These are phyloP conservation scores for Bujurquina vittata DNA, from an alignment of 2,113 vertebrate species.

Conservation along the genomic window DNA sequence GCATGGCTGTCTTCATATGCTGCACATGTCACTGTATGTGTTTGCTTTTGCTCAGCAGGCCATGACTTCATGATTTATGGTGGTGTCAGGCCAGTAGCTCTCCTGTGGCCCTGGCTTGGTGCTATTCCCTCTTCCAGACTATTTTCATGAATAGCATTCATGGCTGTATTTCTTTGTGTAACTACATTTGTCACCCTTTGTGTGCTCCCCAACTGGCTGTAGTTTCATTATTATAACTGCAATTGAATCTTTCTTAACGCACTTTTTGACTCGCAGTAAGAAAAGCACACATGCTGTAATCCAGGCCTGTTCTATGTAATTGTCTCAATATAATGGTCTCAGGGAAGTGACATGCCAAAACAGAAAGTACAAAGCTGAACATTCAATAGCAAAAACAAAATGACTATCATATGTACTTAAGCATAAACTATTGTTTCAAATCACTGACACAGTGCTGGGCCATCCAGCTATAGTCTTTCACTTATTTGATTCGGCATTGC, in stretches of 20 bases:
- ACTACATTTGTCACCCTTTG: neutral
- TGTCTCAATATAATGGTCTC: too few species aligned
- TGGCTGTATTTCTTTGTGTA: neutral
- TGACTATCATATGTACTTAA: neutral
- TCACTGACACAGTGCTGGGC: neutral
- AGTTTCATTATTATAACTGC: neutral
- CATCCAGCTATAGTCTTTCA: too few species aligned
- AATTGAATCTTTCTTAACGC: too few species aligned
- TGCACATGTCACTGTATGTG: slow-evolving; percentile 2
- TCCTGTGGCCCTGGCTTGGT: neutral
- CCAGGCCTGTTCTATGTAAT: too few species aligned
- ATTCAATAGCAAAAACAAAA: too few species aligned
- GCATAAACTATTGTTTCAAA: neutral
- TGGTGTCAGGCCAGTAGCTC: neutral
- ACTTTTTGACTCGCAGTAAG: too few species aligned
- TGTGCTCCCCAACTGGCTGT: neutral
- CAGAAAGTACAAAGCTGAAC: too few species aligned
- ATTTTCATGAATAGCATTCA: neutral
- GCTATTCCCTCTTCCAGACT: neutral
- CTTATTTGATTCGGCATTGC: too few species aligned
- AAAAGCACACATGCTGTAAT: too few species aligned
- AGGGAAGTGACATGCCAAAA: too few species aligned
- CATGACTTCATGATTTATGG: slow-evolving; percentile 32
- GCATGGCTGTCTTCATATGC: neutral
- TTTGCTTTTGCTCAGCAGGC: slow-evolving; percentile 37